phyloP scores from a whole-genome alignment of 2,888 invertebrate genomes.

The Agrochola lychnidis region DNA sequence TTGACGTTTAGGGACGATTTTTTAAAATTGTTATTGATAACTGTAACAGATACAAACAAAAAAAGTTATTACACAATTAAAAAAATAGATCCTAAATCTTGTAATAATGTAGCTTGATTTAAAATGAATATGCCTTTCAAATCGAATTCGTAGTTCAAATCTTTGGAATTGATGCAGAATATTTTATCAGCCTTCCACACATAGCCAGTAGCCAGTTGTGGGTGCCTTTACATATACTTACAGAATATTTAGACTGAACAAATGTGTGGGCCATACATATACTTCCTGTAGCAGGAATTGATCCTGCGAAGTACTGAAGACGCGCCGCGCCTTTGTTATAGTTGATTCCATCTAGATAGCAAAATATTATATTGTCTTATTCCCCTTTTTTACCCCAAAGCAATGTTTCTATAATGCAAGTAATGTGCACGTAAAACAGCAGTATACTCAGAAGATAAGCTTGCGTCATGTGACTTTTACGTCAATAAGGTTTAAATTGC shows the following conservation, averaged over 20 bases:
- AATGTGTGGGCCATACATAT: constrained; percentile 32
- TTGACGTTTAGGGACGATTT: constrained; percentile 35
- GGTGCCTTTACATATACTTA: constrained; percentile 34
- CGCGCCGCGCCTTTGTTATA: constrained; percentile 19
- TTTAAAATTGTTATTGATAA: constrained; percentile 13
- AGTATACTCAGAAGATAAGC: too few species aligned
- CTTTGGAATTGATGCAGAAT: constrained; percentile 60
- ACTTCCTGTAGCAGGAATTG: constrained; percentile 26
- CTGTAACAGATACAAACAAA: background rate
- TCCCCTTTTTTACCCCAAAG: constrained; percentile 4
- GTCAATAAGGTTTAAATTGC: constrained; percentile 4
- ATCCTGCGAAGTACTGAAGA: background rate
- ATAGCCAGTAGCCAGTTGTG: constrained; percentile 25
- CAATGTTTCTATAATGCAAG: constrained; percentile 15
- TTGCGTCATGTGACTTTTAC: background rate
- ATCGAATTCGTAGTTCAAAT: constrained; percentile 35
- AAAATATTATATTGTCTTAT: constrained; percentile 21
- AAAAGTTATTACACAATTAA: constrained; percentile 11
- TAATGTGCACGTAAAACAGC: constrained; percentile 7
- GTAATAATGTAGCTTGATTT: constrained; percentile 50
- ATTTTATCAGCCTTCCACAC: constrained; percentile 29
- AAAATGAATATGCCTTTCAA: constrained; percentile 38
- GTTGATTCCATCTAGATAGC: constrained; percentile 21
- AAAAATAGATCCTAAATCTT: constrained; percentile 33
- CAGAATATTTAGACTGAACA: constrained; percentile 19